Evolutionary conservation across 2,888 invertebrate genomes (phyloP), one percentile per base, ranked within the genome.

Genomic region (Aromia moschata): DNA sequence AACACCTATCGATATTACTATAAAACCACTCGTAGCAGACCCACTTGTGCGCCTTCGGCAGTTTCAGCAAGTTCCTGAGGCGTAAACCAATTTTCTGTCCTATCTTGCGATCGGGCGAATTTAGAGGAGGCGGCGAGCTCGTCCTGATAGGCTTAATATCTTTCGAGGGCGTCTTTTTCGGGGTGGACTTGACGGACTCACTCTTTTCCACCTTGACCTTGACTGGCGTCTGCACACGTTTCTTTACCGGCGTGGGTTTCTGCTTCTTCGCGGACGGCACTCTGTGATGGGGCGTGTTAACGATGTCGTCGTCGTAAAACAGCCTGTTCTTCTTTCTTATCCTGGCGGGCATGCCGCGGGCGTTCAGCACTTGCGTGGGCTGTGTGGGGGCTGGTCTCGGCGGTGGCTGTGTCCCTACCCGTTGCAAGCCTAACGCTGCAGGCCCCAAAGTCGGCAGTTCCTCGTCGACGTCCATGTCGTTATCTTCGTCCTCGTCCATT

Each of bases 1-100:
- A 83, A 30, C 94, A 91, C 77, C 92, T 91, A 78, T 99, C 99
- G 71, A 99, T 92, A 75, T 97, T 98, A 70, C 98, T 98, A 81
- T 99, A 99, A 82, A 99, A 99, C 91, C 97, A 99, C 80, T 99
- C 99, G 81, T 96, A 98, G 80, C 96, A 98, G 5, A 98, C 98
- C 96, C 98, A 98, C 82, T 96, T 96, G 79, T 98, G 97, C 2
- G 98, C 98, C 83, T 98, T 98, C 0, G 99, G 98, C 65, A 99
- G 82, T 82, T 98, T 98, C 2, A 99, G 83, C 20, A 99, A 85
- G 83, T 99, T 99, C 66, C 95, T 84, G 58, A 96, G 82, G 65
- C 95, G 84, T 83, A 94, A 87, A 1, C 96, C 96, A 70, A 96
- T 93, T 72, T 91, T 87, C 74, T 97, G 96, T 0, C 96, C 95